phyloP scores from a whole-genome alignment of 2,113 vertebrate species.

The Thamnaconus septentrionalis region DNA sequence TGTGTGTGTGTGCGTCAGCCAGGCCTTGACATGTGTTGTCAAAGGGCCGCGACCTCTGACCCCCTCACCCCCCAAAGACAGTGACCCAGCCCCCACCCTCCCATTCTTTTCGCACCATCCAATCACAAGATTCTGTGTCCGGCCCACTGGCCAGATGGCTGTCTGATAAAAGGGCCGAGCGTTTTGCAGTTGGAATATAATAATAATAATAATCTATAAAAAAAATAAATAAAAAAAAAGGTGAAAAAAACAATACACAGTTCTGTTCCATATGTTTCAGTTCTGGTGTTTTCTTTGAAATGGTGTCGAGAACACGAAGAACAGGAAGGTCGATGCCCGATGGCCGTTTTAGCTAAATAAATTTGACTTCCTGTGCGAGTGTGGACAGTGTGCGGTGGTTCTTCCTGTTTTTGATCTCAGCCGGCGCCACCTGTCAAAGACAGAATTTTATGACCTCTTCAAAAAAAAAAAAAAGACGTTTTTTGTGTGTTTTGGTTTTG shows the following conservation, averaged over 20 bases:
- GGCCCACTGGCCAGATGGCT: slow-evolving; percentile 76
- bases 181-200: slow-evolving; percentile 54
- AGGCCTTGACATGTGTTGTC: slow-evolving; percentile 80
- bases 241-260: not conserved
- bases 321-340: too few species aligned
- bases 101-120: slow-evolving; percentile 73
- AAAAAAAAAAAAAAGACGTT: slow-evolving; percentile 11
- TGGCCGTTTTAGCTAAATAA: too few species aligned
- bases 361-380: too few species aligned
- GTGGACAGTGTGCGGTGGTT: too few species aligned
- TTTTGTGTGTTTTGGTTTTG: slow-evolving; percentile 10
- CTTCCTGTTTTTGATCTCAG: too few species aligned
- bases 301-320: too few species aligned
- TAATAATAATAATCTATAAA: not conserved
- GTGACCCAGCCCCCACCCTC: slow-evolving; percentile 68
- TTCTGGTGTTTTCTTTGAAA: too few species aligned
- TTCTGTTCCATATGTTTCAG: too few species aligned
- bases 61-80: slow-evolving; percentile 70
- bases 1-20: slow-evolving; percentile 72
- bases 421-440: too few species aligned
- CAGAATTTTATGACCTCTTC: too few species aligned
- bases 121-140: slow-evolving; percentile 73
- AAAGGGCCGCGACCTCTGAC: slow-evolving; percentile 81
- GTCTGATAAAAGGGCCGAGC: slow-evolving; percentile 73
- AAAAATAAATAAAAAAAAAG: too few species aligned